phyloP scores from a whole-genome alignment of 2,113 vertebrate species.

The Tachysurus vachellii region DNA sequence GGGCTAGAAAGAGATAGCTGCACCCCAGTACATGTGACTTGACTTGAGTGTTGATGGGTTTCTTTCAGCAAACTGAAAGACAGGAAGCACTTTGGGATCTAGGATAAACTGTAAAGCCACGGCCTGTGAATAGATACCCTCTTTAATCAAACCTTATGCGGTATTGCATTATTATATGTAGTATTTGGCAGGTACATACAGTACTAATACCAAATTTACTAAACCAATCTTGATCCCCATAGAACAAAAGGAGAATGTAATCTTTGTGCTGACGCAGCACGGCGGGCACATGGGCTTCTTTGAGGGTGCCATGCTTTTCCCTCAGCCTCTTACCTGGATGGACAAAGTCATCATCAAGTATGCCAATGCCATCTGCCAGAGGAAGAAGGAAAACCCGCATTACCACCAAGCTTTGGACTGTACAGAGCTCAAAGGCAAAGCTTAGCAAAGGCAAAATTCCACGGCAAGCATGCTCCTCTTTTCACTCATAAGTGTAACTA shows the following conservation, averaged over 20 bases:
- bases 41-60: neutral
- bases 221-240: neutral
- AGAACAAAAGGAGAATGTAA: constrained; percentile 89
- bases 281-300: constrained; percentile 97
- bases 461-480: neutral
- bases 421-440: constrained; percentile 29
- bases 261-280: constrained; percentile 87
- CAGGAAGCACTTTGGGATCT: neutral
- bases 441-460: constrained; percentile 1
- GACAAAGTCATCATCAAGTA: constrained; percentile 93
- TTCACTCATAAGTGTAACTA: neutral
- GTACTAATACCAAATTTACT: neutral
- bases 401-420: constrained; percentile 65
- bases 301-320: constrained; percentile 89
- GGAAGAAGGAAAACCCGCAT: constrained; percentile 79
- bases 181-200: neutral
- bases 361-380: constrained; percentile 85
- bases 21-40: neutral
- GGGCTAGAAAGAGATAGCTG: neutral
- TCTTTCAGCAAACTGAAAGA: neutral
- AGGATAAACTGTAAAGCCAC: constrained; percentile 17
- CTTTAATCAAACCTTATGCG: constrained; percentile 2
- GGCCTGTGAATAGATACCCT: neutral
- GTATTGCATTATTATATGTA: neutral
- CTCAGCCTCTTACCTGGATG: constrained; percentile 95